Conservation (phyloP, 2,113 vertebrate species). For the Callipepla californica region DNA sequence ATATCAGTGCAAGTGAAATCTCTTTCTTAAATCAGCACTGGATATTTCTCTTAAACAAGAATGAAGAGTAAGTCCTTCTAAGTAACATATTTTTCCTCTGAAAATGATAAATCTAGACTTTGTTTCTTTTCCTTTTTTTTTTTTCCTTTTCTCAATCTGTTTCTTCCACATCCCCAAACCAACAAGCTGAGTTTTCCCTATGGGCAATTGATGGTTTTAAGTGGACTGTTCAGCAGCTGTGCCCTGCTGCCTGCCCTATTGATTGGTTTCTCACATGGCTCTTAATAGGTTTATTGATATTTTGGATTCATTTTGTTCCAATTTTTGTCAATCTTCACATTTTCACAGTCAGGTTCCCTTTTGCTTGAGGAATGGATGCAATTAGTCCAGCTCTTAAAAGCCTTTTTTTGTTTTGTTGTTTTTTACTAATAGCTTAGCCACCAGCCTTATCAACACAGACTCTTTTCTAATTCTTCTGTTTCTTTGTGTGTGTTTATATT, state of each 20-base stretch:
- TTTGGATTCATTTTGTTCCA: constrained; percentile 51
- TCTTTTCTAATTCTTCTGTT: background rate
- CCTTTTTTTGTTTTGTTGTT: background rate
- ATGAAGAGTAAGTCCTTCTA: background rate
- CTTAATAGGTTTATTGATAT: constrained; percentile 72
- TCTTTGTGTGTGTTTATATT: background rate
- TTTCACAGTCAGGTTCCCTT: constrained; percentile 49
- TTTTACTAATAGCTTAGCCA: background rate
- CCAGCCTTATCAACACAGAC: background rate
- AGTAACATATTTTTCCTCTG: background rate
- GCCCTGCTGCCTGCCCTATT: constrained; percentile 10
- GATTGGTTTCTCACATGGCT: constrained; percentile 35
- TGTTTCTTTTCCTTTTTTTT: background rate
- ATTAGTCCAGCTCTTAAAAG: constrained; percentile 59
- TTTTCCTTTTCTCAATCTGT: background rate
- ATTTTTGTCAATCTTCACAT: constrained; percentile 45
- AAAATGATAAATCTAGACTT: background rate
- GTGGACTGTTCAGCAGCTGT: constrained; percentile 53
- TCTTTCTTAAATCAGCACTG: background rate
- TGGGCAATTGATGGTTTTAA: constrained; percentile 42
- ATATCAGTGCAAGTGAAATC: background rate
- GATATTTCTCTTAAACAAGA: background rate
- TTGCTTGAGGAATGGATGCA: constrained; percentile 22
- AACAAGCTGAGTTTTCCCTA: constrained; percentile 16
- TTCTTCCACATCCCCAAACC: background rate